A percentile compares a stretch with the other conserved stretches of the same genome.
Evolutionary conservation across 92 coral and sea anemone genomes (phyloP).

Genomic region (Zoanthus sansibaricus): DNA sequence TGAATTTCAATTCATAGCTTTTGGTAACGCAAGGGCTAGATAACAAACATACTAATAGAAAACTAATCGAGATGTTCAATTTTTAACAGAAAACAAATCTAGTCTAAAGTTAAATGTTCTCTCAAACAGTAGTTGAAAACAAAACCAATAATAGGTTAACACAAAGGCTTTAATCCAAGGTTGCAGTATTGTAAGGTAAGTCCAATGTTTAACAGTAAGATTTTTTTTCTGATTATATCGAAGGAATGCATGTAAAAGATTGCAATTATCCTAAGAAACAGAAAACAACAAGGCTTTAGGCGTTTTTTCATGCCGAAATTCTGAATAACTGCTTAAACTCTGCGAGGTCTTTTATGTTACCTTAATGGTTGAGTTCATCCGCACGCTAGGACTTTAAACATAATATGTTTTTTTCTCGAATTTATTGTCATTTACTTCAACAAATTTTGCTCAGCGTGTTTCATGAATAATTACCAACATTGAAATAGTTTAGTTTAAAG

Average conservation of each 20-base stretch:
- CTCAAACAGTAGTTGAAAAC: too few species aligned
- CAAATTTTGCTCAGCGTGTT: not conserved
- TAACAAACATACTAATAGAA: too few species aligned
- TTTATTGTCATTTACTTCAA: not conserved
- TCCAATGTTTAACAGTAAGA: not conserved
- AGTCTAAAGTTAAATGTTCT: too few species aligned
- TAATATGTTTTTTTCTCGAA: not conserved
- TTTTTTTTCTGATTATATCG: not conserved
- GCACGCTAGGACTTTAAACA: not conserved
- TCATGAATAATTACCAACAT: not conserved
- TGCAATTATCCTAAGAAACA: not conserved
- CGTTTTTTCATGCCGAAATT: not conserved
- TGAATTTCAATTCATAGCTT: too few species aligned
- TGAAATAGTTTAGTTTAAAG: not conserved
- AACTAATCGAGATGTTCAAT: too few species aligned
- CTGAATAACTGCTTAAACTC: not conserved
- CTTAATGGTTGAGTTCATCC: not conserved
- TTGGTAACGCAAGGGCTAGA: too few species aligned
- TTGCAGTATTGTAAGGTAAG: not conserved
- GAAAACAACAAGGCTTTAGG: not conserved
- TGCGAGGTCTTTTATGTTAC: not conserved
- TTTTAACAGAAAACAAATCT: too few species aligned
- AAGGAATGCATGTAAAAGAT: not conserved
- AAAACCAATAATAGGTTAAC: too few species aligned
- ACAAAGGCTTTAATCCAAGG: too few species aligned